A percentile compares a stretch with the other conserved stretches of the same genome.
Evolutionary conservation across 2,113 vertebrate genomes (phyloP).

Genomic region (Donacobius atricapilla): DNA sequence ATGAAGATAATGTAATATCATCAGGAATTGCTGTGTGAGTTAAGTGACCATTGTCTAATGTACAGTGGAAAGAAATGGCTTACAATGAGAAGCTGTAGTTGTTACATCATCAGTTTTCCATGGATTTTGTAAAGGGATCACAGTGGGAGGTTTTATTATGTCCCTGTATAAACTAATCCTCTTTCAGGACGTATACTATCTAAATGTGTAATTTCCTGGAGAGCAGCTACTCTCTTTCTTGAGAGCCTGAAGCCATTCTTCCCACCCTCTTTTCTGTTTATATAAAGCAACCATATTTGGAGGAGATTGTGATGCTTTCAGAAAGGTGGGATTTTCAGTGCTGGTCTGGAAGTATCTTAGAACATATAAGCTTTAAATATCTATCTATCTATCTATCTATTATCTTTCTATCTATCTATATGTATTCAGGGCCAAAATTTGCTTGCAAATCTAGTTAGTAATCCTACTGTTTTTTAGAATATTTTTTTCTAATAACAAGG

Average conservation of each 20-base stretch:
- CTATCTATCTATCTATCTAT: too few species aligned
- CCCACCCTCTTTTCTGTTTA: slow-evolving; percentile 2
- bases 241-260: slow-evolving; percentile 21
- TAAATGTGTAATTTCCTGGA: slow-evolving; percentile 39
- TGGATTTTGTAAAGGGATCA: slow-evolving; percentile 43
- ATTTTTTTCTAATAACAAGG: not conserved
- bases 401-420: too few species aligned
- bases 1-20: slow-evolving; percentile 5
- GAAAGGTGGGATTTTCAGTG: not conserved
- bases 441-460: not conserved
- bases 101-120: slow-evolving; percentile 57
- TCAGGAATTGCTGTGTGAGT: not conserved
- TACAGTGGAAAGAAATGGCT: slow-evolving; percentile 44
- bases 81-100: slow-evolving; percentile 13
- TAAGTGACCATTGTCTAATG: slow-evolving; percentile 46
- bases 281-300: slow-evolving; percentile 3
- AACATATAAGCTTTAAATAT: not conserved
- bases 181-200: slow-evolving; percentile 25
- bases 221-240: slow-evolving; percentile 14
- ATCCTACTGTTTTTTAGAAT: not conserved
- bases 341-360: not conserved
- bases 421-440: not conserved
- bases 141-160: slow-evolving; percentile 49
- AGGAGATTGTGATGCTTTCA: not conserved
- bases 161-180: slow-evolving; percentile 31